Percentiles rank a stretch among this genome's conserved stretches.
These are phyloP conservation scores for Megalurothrips usitatus DNA, from an alignment of 2,888 invertebrate genomes.

Conservation along the genomic window DNA sequence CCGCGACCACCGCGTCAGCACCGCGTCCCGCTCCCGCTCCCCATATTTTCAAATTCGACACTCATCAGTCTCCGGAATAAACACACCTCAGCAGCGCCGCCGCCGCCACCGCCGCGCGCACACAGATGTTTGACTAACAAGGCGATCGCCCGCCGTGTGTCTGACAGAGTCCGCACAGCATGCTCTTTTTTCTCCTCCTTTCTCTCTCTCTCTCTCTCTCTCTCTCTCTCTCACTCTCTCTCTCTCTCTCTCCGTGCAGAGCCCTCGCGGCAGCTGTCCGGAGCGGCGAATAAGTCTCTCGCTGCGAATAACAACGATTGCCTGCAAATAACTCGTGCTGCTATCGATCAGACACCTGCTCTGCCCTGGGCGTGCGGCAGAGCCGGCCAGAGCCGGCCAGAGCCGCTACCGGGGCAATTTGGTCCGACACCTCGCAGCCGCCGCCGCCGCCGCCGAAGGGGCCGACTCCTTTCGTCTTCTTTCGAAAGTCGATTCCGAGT, in stretches of 20 bases:
- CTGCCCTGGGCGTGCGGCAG: background rate
- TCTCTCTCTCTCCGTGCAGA: background rate
- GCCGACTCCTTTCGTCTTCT: background rate
- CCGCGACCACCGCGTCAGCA: no score
- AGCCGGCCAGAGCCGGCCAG: background rate
- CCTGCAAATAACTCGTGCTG: conserved; percentile 1
- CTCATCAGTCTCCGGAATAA: no score
- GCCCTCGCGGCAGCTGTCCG: background rate
- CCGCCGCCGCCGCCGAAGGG: background rate
- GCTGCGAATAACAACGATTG: background rate
- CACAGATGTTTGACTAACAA: no score
- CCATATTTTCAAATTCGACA: no score
- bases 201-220: no score
- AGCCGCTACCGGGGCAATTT: conserved; percentile 15
- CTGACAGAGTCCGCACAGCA: no score
- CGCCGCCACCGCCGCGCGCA: no score
- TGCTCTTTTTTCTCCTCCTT: background rate
- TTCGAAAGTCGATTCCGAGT: background rate
- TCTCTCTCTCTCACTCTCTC: background rate
- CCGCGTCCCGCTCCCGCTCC: no score
- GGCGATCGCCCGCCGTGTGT: no score
- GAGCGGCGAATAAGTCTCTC: background rate
- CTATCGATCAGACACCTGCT: conserved; percentile 23
- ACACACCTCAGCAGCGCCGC: no score
- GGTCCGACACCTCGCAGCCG: conserved; percentile 5